Evolutionary conservation across 2,888 invertebrate genomes (phyloP).

Genomic region (Sarcophaga rosellei): DNA sequence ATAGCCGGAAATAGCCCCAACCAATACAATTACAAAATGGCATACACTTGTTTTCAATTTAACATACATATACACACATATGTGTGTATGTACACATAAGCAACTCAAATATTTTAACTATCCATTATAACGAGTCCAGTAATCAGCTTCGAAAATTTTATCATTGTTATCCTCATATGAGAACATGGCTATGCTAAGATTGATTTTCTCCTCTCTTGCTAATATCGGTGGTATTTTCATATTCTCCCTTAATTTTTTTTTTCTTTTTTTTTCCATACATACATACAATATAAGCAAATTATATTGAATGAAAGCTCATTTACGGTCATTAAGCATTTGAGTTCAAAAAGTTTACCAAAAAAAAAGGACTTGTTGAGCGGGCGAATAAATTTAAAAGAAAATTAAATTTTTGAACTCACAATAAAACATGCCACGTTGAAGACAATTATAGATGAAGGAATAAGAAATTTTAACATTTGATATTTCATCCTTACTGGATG

Average conservation of each 20-base stretch:
- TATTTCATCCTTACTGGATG: too few relatives aligned
- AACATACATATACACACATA: not conserved
- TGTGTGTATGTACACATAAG: not conserved
- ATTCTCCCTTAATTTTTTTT: not conserved
- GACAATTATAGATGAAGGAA: too few relatives aligned
- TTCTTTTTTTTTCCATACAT: not conserved
- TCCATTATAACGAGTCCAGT: constrained; percentile 39
- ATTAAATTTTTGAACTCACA: not conserved
- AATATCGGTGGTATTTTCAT: too few relatives aligned
- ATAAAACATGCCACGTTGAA: too few relatives aligned
- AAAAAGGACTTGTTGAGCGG: not conserved
- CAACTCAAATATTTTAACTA: constrained; percentile 36
- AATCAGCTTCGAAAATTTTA: constrained; percentile 36
- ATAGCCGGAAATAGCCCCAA: constrained; percentile 42
- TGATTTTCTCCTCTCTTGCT: not conserved
- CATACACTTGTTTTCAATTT: not conserved
- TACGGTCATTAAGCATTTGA: constrained; percentile 18
- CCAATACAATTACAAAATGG: constrained; percentile 9
- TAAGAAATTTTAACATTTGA: too few relatives aligned
- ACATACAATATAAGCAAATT: not conserved
- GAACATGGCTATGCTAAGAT: not conserved
- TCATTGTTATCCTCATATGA: constrained; percentile 35
- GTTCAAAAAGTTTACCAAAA: not conserved
- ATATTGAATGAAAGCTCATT: not conserved
- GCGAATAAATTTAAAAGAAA: not conserved